Evolutionary conservation across 2,888 invertebrate genomes (phyloP).

Genomic region (Odontocerum albicorne): DNA sequence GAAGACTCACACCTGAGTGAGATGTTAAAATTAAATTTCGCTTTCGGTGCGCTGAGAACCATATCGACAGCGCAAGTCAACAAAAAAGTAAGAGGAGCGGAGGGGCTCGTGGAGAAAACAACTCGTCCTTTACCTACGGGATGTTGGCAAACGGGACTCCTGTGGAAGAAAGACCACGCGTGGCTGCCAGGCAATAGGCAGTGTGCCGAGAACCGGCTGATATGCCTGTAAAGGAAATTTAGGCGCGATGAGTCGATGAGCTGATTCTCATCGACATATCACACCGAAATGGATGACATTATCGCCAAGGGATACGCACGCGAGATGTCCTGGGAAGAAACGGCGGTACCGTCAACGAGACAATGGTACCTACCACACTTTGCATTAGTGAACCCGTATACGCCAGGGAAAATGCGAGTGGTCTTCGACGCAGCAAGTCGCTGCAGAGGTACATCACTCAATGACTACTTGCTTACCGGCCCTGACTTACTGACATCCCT

Average conservation of each 20-base stretch:
- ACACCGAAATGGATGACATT: neutral
- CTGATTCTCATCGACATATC: conserved; percentile 5
- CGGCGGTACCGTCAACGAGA: neutral
- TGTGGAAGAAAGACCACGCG: conserved; percentile 4
- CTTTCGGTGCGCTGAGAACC: too few relatives aligned
- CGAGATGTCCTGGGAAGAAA: neutral
- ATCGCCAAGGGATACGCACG: conserved; percentile 1
- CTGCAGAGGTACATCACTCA: conserved; percentile 36
- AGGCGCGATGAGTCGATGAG: neutral
- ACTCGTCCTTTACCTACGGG: neutral
- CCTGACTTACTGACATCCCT: conserved; percentile 40
- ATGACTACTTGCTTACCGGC: conserved; percentile 38
- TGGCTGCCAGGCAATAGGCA: neutral
- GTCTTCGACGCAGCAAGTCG: conserved; percentile 41
- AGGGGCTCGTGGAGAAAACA: conserved; percentile 3
- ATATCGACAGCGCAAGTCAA: too few relatives aligned
- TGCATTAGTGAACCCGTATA: conserved; percentile 36
- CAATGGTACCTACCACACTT: conserved; percentile 33
- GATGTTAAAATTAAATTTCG: too few relatives aligned
- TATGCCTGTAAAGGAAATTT: neutral
- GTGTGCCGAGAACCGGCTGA: neutral
- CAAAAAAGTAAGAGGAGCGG: neutral
- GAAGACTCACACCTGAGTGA: too few relatives aligned
- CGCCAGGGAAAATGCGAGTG: conserved; percentile 39
- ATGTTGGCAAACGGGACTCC: conserved; percentile 17